Base-by-base conservation (phyloP, 2,113 vertebrate genomes). In the Dipodomys merriami region DNA sequence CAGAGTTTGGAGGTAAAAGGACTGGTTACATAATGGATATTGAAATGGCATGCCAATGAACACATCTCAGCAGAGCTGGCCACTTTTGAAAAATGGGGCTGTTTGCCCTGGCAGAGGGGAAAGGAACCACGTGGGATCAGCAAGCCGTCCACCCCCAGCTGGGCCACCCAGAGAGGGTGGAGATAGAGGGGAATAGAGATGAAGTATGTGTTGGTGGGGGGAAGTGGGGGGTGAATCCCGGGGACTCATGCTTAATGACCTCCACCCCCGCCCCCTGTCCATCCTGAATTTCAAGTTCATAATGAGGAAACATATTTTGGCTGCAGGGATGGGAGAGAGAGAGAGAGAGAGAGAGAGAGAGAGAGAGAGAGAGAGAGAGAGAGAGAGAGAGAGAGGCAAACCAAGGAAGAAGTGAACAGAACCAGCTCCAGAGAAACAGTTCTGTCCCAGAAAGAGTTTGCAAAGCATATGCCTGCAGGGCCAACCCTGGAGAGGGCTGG, bases 201-300 rank as follows among this genome's bases (percentile, higher is more conserved):
- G 86, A 93, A 92, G 74, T 62, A 53, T 29, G 73, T 87, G 35
- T 7, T 84, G 46, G 19, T 72, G 68, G 22, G 77, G 29, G 20
- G 64, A 72, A 1, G 1, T 15, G 11, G 53, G 53, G 83, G 65
- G 35, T 29, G 82, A 71, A 86, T 69, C 83, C 5, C 20, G 83
- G 77, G 93, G 91, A 93, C 94, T 97, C 87, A 23, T 46, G 76
- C 60, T 95, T 97, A 97, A 97, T 97, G 95, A 92, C 94, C 71
- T 95, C 90, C 83, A 86, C 91, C 76, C 84, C 91, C 83, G 29
- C 15, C 96, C 95, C 95, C 87, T 69, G 97, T 95, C 88, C 93
- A 91, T 95, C 96, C 96, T 96, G 97, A 96, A 96, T 96, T 97
- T 97, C 97, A 97, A 96, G 97, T 97, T 97, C 89, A 64, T 96